Evolutionary conservation across 2,113 vertebrate genomes (phyloP), one percentile per base, ranked within the genome.

Genomic region (Nesoenas mayeri): DNA sequence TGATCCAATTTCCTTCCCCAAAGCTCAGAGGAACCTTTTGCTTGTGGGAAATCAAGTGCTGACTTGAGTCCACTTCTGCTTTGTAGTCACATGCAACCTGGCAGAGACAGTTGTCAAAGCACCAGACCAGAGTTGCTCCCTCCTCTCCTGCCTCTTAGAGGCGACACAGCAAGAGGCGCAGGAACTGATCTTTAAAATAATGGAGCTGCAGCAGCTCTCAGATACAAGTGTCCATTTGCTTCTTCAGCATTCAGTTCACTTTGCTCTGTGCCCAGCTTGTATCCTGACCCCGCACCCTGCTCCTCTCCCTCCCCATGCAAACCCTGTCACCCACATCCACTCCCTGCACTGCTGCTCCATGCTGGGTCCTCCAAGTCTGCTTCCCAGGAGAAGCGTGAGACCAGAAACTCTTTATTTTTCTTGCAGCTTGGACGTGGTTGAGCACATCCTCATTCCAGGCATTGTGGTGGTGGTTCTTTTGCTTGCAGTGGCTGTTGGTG

Each of bases 101-200:
- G 4, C 16, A 32, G 32, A 66, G 6, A 11, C 1, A 4, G 22
- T 3, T 71, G 44, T 48, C 6, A 28, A 75, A 88, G 24, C 10
- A 3, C 4, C 34, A 71, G 69, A 51, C 1, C 0, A 0, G 24
- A 5, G 20, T 0, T 2, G 28, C 42, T 84, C 12, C 5, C 13
- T 74, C 29, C 61, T 66, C 26, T 51, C 12, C 28, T 42, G 18
- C 15, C 47, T 28, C 14, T 42, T n/a, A 4, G 31, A 34, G 3
- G 10, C 56, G 78, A 22, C 38, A 57, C 5, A 48, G 31, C 53
- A 50, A 51, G 29, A 2, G 31, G 10, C 12, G 8, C 48, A 79
- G 26, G 17, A 58, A 32, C 3, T 5, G 18, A 44, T 48, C 32
- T 28, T 79, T 56, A 48, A 48, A 53, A 14, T 2, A 38, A 12